phyloP scores from a whole-genome alignment of 2,113 vertebrate genomes.

The Aspidoscelis tigris region DNA sequence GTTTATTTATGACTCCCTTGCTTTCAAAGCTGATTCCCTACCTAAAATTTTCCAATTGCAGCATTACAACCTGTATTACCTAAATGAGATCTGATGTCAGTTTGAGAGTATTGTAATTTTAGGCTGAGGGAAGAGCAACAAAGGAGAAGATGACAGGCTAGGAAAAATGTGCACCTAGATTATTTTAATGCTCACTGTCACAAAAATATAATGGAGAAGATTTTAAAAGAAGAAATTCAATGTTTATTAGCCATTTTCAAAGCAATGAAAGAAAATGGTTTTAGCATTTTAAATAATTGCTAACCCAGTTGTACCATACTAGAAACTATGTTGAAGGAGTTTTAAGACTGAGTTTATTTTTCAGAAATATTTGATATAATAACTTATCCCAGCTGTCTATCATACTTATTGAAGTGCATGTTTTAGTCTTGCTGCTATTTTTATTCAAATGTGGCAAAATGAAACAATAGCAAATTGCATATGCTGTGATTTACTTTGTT shows the following conservation, averaged over 20 bases:
- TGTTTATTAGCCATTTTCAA: conserved; percentile 23
- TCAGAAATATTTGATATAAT: conserved; percentile 45
- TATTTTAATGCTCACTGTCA: not conserved
- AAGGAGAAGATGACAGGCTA: not conserved
- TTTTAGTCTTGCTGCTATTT: not conserved
- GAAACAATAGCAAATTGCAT: conserved; percentile 18
- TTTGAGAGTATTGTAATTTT: not conserved
- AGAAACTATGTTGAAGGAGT: not conserved
- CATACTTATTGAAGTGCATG: not conserved
- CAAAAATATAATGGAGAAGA: not conserved
- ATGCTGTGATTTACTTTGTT: not conserved
- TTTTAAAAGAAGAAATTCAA: not conserved
- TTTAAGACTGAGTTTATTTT: conserved; percentile 12
- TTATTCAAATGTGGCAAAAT: not conserved
- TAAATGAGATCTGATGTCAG: not conserved
- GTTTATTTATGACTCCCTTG: not conserved
- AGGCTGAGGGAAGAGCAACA: not conserved
- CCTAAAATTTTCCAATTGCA: not conserved
- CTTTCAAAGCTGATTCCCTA: not conserved
- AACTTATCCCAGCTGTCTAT: not conserved
- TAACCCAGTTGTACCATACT: conserved; percentile 16
- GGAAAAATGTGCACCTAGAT: not conserved
- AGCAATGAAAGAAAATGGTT: conserved; percentile 17
- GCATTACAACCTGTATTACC: not conserved
- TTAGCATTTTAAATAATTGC: conserved; percentile 22